Evolutionary conservation across 2,888 invertebrate genomes (phyloP), one percentile per base, ranked within the genome.

Genomic region (Tachina grossa): DNA sequence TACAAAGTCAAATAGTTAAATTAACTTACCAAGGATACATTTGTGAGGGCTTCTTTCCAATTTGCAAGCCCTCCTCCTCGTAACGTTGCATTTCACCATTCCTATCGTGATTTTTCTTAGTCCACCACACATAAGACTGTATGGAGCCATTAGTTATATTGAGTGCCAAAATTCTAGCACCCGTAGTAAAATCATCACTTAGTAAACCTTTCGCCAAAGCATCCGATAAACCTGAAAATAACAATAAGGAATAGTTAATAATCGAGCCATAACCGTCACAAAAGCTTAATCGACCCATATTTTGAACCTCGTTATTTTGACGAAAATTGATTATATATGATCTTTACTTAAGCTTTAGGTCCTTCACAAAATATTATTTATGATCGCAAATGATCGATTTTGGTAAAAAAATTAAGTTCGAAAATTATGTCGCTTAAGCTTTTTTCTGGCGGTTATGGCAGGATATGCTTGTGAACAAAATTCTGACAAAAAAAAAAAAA

Each of bases 171-270:
- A 95, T 94, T 83, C 95, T 93, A 51, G 95, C 94, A 65, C 94
- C 94, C 57, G 94, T 93, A 74, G 95, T 94, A 87, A 93, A 93
- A 77, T 93, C 93, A 90, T 95, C 95, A 22, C 95, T 93, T 55
- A 96, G 94, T 87, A 97, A 93, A 49, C 96, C 96, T 92, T 95
- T 95, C 39, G 96, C 95, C 84, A 97, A 94, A 22, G 96, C 96
- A 92, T 96, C 95, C 87, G 96, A 94, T 75, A 96, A 93, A 86
- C 95, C 96, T 96, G 61, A 10, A 47, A 39, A 41, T 22, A 68
- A 1, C 16, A 47, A 47, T 55, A 49, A n/a, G 5, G n/a, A 14
- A 49, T 49, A 13, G 14, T 49, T 14, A 14, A 49, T 2, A 49
- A n/a, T 31, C 4, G 3, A 31, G 31, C 31, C 31, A 31, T 31